These are phyloP conservation scores for Ariolimax columbianus DNA, from an alignment of 2,888 invertebrate species.

Conservation along the genomic window DNA sequence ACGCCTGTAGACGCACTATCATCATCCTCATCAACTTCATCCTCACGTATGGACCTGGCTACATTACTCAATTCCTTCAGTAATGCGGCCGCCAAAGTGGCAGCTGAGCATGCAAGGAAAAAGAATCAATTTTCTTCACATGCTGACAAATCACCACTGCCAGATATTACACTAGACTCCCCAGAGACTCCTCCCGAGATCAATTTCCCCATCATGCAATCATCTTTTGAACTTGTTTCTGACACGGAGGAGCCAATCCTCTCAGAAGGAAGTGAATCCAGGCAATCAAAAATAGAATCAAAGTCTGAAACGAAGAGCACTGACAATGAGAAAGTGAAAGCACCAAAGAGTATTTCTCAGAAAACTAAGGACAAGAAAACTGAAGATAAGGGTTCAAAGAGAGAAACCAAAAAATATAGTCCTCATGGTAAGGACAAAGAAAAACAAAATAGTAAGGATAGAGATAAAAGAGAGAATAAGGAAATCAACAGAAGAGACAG, in stretches of 20 bases:
- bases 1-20: background rate
- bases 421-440: conserved; percentile 40
- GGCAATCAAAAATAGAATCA: background rate
- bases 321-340: background rate
- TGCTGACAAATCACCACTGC: background rate
- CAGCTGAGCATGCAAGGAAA: conserved; percentile 36
- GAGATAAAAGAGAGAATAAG: conserved; percentile 37
- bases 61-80: conserved; percentile 49
- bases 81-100: conserved; percentile 47
- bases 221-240: background rate
- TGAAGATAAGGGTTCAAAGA: conserved; percentile 29
- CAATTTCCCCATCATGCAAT: background rate
- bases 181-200: background rate
- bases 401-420: conserved; percentile 14
- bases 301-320: background rate
- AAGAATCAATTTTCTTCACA: background rate
- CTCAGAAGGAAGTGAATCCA: background rate
- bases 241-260: background rate
- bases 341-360: background rate
- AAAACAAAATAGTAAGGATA: conserved; percentile 41
- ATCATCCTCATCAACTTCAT: conserved; percentile 5
- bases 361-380: conserved; percentile 11
- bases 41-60: conserved; percentile 42
- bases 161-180: background rate
- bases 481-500: conserved; percentile 38